Conservation (phyloP, 1,140 invertebrate genomes). For the Lerema accius region DNA sequence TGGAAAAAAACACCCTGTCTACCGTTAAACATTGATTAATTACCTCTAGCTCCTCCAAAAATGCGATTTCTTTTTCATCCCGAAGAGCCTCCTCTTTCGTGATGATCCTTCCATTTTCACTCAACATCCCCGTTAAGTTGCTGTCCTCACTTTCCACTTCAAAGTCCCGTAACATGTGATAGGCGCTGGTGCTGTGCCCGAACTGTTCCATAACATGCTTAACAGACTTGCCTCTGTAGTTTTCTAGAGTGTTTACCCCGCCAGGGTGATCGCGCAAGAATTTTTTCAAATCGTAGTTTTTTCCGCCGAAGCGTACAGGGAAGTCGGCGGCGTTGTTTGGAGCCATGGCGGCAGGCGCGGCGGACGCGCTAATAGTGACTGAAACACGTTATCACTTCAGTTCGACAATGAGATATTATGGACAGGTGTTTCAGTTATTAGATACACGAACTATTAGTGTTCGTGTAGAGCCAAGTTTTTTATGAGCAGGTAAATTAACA, state of each 20-base stretch:
- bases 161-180: slow-evolving; percentile 85
- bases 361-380: slow-evolving; percentile 34
- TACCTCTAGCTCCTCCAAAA: slow-evolving; percentile 73
- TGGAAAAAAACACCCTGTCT: too few relatives aligned
- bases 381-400: slow-evolving; percentile 45
- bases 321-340: slow-evolving; percentile 47
- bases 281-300: slow-evolving; percentile 81
- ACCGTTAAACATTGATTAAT: slow-evolving; percentile 14
- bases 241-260: slow-evolving; percentile 82
- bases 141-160: slow-evolving; percentile 53
- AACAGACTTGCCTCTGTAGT: slow-evolving; percentile 81
- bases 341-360: slow-evolving; percentile 36
- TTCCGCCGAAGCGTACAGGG: slow-evolving; percentile 60
- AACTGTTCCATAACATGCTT: slow-evolving; percentile 79
- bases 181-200: slow-evolving; percentile 84
- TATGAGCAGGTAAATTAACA: too few relatives aligned
- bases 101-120: slow-evolving; percentile 69
- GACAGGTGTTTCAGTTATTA: slow-evolving; percentile 29
- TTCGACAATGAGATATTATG: slow-evolving; percentile 34
- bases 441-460: neutral
- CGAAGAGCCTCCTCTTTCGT: slow-evolving; percentile 56
- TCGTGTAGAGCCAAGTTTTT: neutral
- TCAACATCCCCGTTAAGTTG: slow-evolving; percentile 63
- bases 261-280: slow-evolving; percentile 86
- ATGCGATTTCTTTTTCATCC: slow-evolving; percentile 57